Evolutionary conservation across 1,140 invertebrate genomes (phyloP), one percentile per base, ranked within the genome.

Genomic region (Contarinia nasturtii): DNA sequence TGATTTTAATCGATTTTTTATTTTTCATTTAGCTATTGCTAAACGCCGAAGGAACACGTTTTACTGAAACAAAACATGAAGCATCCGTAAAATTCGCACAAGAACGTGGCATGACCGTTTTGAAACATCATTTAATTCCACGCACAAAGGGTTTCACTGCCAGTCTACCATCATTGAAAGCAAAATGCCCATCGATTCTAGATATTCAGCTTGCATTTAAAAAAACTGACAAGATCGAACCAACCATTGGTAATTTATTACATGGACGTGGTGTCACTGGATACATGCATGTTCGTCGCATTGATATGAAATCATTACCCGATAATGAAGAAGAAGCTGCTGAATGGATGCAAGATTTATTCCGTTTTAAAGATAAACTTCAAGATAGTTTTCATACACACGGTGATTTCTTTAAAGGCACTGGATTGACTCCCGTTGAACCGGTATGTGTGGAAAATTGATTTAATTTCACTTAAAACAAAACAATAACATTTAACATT

Each of bases 1-100:
- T 47, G 2, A 33, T 45, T 12, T 22, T 20, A 40, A 40, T 15
- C 37, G 12, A 15, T 40, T 18, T 40, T 15, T 18, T 2, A 43
- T 43, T 19, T 17, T 21, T 11, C 52, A 68, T 71, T 22, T 52
- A 90, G 86, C 64, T 95, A 50, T 61, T 94, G 33, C 61, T 96
- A n/a, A 95, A 89, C 58, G 84, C 88, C 7, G 93, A 97, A 68
- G 93, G 93, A 7, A 97, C 93, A 1, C 71, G 93, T 27, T 94
- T 91, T 53, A 95, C 90, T 0, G 64, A 73, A 46, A 75, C 79
- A 53, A 97, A 97, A 61, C 83, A 91, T 56, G 76, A 82, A 63
- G 81, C 80, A 0, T 91, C 88, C 51, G 69, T 88, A 55, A 82
- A 86, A 54, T 91, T 94, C 62, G 88, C 90, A 0, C 72, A 75